These are phyloP conservation scores for Luehdorfia chinensis DNA, from an alignment of 1,140 invertebrate genomes.

Conservation along the genomic window DNA sequence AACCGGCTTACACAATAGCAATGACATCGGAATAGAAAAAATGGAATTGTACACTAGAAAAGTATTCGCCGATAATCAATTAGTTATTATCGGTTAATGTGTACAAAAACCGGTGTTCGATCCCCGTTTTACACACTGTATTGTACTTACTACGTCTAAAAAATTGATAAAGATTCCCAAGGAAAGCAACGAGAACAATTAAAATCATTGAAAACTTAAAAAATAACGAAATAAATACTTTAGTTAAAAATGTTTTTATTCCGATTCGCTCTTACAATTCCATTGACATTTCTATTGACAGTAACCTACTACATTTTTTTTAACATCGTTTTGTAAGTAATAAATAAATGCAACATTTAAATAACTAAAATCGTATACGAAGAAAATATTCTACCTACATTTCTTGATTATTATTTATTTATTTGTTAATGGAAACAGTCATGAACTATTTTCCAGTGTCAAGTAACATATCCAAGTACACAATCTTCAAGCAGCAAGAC, in stretches of 20 bases:
- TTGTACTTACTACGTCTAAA: conserved; percentile 63
- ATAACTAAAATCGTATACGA: conserved; percentile 14
- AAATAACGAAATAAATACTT: conserved; percentile 73
- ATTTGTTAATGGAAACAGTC: too few species aligned
- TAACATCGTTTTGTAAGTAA: neutral
- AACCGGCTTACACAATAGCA: conserved; percentile 3
- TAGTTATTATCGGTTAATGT: conserved; percentile 17
- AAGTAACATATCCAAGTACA: too few species aligned
- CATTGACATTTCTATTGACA: conserved; percentile 12
- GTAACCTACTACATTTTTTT: neutral
- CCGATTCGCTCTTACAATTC: conserved; percentile 18
- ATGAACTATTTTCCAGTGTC: too few species aligned
- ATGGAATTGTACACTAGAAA: conserved; percentile 67
- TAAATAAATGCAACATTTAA: neutral
- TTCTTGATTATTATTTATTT: too few species aligned
- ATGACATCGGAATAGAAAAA: conserved; percentile 57
- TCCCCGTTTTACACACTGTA: conserved; percentile 48
- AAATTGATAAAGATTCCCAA: conserved; percentile 73
- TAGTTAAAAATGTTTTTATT: conserved; percentile 25
- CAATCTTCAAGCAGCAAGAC: too few species aligned
- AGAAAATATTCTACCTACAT: conserved; percentile 2
- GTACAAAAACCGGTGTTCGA: conserved; percentile 22
- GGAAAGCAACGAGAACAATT: conserved; percentile 74
- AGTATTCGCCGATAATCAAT: conserved; percentile 28
- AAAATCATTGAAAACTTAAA: conserved; percentile 74